Evolutionary conservation across 2,888 invertebrate species (phyloP), one percentile per base, ranked within the genome.

Genomic region (Parelbella ahira): DNA sequence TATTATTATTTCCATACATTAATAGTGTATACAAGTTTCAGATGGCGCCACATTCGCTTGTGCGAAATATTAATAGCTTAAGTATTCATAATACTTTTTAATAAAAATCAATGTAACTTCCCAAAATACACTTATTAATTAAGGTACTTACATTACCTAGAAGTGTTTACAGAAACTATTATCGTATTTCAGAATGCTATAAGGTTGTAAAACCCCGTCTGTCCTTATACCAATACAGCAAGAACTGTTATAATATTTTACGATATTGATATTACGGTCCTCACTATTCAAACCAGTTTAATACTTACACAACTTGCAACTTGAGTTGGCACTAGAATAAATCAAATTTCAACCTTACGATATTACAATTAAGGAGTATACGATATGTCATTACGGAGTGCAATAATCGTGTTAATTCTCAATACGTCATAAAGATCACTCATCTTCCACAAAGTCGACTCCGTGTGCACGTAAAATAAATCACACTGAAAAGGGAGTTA

Each of bases 251-350:
- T 36, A 25, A 37, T 37, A 37, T 37, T 37, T 37, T 21, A 37
- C 20, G 37, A 37, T 37, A 37, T 38, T 29, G 37, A 38, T 38
- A 29, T 38, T 38, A 29, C 37, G 28, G 12, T 15, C 29, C 9
- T 36, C n/a, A 25, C 7, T 28, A 37, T 37, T 37, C 19, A 29
- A 28, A 37, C 28, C 37, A n/a, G 37, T 29, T 79, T 79, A 69
- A 69, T 68, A 76, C 78, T 42, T 23, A 15, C 28, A 36, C 6
- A n/a, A 25, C 28, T 9, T 2, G 33, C 15, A 10, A 4, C n/a
- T 11, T 3, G n/a, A n/a, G 3, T 10, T 28, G 20, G 2, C n/a
- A 13, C 28, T 10, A 4, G 1, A n/a, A 6, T 12, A 8, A 37
- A 4, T 1, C 4, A 4, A 37, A 21, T 37, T 21, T 9, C n/a